phyloP scores from a whole-genome alignment of 1,140 invertebrate species.

The Pemphigus obesinymphae region DNA sequence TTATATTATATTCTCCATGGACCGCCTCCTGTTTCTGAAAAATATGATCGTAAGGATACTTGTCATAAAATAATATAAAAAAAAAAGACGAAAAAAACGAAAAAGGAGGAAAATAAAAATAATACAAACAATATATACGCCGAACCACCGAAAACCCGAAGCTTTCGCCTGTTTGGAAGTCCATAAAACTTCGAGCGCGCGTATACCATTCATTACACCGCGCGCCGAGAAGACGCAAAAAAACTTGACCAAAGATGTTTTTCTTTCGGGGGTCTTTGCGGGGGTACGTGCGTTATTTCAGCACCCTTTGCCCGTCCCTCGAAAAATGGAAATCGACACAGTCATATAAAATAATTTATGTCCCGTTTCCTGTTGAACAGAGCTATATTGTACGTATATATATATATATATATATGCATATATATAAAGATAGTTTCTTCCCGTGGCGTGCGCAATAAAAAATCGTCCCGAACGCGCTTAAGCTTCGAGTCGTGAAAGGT shows the following conservation, averaged over 20 bases:
- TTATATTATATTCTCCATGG: not conserved
- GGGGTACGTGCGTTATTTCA: not conserved
- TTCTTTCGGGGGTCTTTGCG: not conserved
- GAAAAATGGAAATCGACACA: conserved; percentile 40
- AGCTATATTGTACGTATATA: not conserved
- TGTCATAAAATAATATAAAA: too few species aligned
- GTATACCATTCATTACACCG: conserved; percentile 40
- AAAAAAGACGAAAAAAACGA: too few species aligned
- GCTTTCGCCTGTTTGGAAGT: not conserved
- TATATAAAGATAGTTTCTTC: not conserved
- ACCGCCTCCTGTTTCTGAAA: not conserved
- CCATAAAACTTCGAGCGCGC: conserved; percentile 28
- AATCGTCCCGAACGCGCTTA: not conserved
- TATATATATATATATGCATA: not conserved
- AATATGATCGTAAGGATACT: conserved; percentile 14
- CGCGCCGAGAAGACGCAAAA: conserved; percentile 1
- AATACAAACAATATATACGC: conserved; percentile 15
- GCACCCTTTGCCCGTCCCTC: not conserved
- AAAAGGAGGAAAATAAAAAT: not conserved
- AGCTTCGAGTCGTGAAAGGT: not conserved
- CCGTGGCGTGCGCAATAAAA: not conserved
- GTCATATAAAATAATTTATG: conserved; percentile 41
- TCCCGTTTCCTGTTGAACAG: conserved; percentile 24
- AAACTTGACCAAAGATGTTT: conserved; percentile 37
- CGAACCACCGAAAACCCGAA: not conserved